These are phyloP conservation scores for Colletes gigas DNA, from an alignment of 1,140 invertebrate genomes.

Conservation along the genomic window DNA sequence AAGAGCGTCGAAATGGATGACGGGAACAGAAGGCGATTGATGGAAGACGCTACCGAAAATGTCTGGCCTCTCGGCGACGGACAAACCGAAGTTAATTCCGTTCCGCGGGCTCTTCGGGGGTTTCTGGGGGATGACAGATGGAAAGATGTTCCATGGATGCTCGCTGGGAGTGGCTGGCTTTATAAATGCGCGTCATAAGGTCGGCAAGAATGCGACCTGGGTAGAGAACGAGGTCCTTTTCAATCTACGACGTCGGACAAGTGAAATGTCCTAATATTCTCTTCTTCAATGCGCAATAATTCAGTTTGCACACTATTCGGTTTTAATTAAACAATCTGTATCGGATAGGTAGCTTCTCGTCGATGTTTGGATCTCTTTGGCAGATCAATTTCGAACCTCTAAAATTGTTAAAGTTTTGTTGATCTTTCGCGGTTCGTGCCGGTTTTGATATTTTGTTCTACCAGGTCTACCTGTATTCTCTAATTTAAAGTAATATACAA, in stretches of 20 bases:
- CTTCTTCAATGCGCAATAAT: not conserved
- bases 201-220: not conserved
- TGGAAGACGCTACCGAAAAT: slow-evolving; percentile 39
- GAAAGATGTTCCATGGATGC: not conserved
- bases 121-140: slow-evolving; percentile 28
- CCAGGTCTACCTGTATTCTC: too few relatives aligned
- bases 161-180: not conserved
- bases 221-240: not conserved
- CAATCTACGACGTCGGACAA: not conserved
- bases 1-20: slow-evolving; percentile 44
- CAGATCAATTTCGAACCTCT: too few relatives aligned
- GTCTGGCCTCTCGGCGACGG: not conserved
- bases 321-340: not conserved
- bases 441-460: too few relatives aligned
- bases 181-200: slow-evolving; percentile 5
- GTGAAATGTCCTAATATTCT: not conserved
- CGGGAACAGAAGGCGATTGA: slow-evolving; percentile 36
- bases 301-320: not conserved
- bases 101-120: not conserved
- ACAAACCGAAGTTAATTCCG: slow-evolving; percentile 44
- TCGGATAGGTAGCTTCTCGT: too few relatives aligned
- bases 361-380: too few relatives aligned
- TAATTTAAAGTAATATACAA: too few relatives aligned
- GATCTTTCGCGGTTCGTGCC: too few relatives aligned
- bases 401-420: too few relatives aligned